Base-by-base conservation (phyloP, 1,140 invertebrate genomes). In the Tetragonula clypearis region DNA sequence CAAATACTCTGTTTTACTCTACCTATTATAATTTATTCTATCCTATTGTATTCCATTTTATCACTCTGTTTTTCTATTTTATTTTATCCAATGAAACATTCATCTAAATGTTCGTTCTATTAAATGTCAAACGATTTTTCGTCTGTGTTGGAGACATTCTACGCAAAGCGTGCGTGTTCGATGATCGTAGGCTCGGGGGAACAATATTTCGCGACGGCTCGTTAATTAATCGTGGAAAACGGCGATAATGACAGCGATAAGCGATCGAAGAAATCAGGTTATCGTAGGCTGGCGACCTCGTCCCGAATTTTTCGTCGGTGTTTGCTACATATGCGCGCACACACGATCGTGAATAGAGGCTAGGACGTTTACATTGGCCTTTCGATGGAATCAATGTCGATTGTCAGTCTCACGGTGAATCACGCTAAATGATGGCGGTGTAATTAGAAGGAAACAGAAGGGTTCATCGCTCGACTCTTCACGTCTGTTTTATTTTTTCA, bases 221-320 rank as follows among this genome's bases (percentile, higher is more conserved):
- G 49, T n/a, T 41, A 58, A 56, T 58, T 26, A 26, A 72, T 49
- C 68, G 68, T 23, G 68, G 15, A 35, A 30, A 68, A 53, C 14
- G n/a, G 26, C 26, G 60, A 53, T 41, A 60, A 71, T 35, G 21
- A 41, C 9, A 17, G 15, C 17, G 79, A 81, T 73, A 73, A 81
- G 68, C 19, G 12, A 49, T 73, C 41, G 23, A 35, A 21, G 79
- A 73, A 82, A 74, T 65, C 55, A 26, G 79, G 79, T 75, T 75
- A 82, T 82, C 56, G 49, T 49, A 58, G 26, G 14, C 49, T 23
- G 17, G 9, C 11, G 56, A 74, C 79, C 79, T 82, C 79, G 79
- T 30, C 21, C 79, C 71, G 19, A 65, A 82, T 82, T n/a, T 58
- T n/a, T 80, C 26, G 2, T 23, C 65, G 3, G 35, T n/a, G 23